Evolutionary conservation across 92 coral and sea anemone species (phyloP).

Genomic region (Palythoa grandiflora): DNA sequence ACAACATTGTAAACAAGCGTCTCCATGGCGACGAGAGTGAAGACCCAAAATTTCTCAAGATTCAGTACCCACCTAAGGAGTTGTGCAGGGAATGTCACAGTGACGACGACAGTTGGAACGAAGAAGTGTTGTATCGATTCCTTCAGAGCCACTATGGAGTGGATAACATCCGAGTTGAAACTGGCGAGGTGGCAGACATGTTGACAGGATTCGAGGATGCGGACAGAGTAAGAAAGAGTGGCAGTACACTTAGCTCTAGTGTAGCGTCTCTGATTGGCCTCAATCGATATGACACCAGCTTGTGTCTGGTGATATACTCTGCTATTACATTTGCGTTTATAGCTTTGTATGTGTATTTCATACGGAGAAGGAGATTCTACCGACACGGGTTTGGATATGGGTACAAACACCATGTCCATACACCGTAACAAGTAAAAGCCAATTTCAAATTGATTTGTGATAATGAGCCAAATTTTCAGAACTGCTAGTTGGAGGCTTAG

Average conservation of each 20-base stretch:
- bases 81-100: conserved; percentile 82
- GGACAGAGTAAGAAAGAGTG: conserved; percentile 86
- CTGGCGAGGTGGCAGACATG: conserved; percentile 49
- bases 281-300: conserved; percentile 84
- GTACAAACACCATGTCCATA: conserved; percentile 79
- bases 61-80: conserved; percentile 87
- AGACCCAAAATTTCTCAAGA: conserved; percentile 89
- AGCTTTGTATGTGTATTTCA: conserved; percentile 90
- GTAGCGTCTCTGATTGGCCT: conserved; percentile 73
- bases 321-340: conserved; percentile 78
- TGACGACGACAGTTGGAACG: conserved; percentile 72
- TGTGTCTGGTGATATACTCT: conserved; percentile 90
- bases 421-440: conserved; percentile 60
- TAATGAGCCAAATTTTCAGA: no score
- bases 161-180: conserved; percentile 85
- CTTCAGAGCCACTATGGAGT: conserved; percentile 91
- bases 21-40: conserved; percentile 88
- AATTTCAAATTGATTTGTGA: not conserved
- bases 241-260: conserved; percentile 41
- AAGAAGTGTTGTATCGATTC: conserved; percentile 77
- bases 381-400: conserved; percentile 61
- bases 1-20: conserved; percentile 91
- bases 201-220: conserved; percentile 81
- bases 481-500: no score
- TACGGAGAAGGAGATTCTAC: conserved; percentile 75